A percentile compares a stretch with the other conserved stretches of the same genome.
Conservation (phyloP, 2,888 invertebrate species). For the Nephrotoma appendiculata region DNA sequence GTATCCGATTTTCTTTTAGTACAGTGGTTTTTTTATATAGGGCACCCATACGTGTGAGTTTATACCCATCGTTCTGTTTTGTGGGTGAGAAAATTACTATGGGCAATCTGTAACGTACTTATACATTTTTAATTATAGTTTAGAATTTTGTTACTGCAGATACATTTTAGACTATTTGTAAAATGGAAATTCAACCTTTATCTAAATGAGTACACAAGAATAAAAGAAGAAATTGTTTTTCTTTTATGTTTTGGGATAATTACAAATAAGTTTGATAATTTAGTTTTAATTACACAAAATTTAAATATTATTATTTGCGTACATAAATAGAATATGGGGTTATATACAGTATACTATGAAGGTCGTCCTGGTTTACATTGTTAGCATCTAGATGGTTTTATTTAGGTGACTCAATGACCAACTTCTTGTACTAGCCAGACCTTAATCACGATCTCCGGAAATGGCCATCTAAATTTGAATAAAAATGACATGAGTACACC, state of each 20-base stretch:
- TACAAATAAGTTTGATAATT: background rate
- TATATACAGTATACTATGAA: too few species aligned
- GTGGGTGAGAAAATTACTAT: background rate
- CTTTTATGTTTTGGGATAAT: background rate
- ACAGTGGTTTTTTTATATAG: background rate
- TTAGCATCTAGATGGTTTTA: too few species aligned
- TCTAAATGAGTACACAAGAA: background rate
- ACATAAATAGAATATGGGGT: too few species aligned
- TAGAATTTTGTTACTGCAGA: background rate
- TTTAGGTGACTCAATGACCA: too few species aligned
- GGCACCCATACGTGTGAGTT: background rate
- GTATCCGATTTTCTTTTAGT: background rate
- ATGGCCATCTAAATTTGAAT: too few species aligned
- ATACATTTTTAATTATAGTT: background rate
- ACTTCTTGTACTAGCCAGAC: too few species aligned
- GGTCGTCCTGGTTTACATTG: too few species aligned
- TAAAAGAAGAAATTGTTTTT: background rate
- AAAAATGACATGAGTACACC: too few species aligned
- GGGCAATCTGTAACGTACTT: background rate
- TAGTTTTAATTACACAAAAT: background rate
- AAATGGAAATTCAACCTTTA: background rate
- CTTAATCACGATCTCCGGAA: too few species aligned
- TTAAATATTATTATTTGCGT: background rate
- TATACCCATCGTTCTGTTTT: background rate
- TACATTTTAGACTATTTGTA: background rate